These are phyloP conservation scores for Harpagoxenus sublaevis DNA, from an alignment of 2,888 invertebrate species.

Conservation along the genomic window DNA sequence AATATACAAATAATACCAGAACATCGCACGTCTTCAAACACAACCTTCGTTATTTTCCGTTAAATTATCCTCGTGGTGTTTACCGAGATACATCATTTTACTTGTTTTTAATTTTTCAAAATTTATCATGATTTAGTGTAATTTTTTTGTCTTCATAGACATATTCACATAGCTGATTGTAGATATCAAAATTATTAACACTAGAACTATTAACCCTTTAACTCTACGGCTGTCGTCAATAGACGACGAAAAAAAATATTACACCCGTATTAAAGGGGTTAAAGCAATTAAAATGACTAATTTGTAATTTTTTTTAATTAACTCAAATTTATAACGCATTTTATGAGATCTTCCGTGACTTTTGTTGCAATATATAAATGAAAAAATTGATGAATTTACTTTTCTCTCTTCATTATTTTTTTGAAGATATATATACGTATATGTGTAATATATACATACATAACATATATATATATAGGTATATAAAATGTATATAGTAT, in stretches of 20 bases:
- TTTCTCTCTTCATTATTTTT: not conserved
- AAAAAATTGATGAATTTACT: not conserved
- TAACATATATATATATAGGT: too few relatives aligned
- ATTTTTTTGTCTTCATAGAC: not conserved
- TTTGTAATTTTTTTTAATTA: not conserved
- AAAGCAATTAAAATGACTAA: not conserved
- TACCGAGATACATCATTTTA: constrained; percentile 23
- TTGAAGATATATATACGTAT: too few relatives aligned
- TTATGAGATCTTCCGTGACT: not conserved
- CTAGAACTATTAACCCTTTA: not conserved
- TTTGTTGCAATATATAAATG: not conserved
- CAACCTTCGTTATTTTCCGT: constrained; percentile 65
- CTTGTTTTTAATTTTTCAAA: not conserved
- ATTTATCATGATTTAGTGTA: not conserved
- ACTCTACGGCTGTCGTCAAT: too few relatives aligned
- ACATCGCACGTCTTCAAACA: constrained; percentile 65
- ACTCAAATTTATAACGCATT: not conserved
- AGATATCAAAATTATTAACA: not conserved
- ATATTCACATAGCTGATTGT: not conserved
- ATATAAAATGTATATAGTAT: too few relatives aligned
- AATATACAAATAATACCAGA: constrained; percentile 79
- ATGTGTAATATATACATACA: too few relatives aligned
- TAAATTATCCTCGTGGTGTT: constrained; percentile 44
- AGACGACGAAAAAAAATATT: not conserved
- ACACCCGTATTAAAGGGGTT: too few relatives aligned